A percentile compares a stretch with the other conserved stretches of the same genome.
Conservation (phyloP, 2,888 invertebrate species). For the Orchestes rusci region DNA sequence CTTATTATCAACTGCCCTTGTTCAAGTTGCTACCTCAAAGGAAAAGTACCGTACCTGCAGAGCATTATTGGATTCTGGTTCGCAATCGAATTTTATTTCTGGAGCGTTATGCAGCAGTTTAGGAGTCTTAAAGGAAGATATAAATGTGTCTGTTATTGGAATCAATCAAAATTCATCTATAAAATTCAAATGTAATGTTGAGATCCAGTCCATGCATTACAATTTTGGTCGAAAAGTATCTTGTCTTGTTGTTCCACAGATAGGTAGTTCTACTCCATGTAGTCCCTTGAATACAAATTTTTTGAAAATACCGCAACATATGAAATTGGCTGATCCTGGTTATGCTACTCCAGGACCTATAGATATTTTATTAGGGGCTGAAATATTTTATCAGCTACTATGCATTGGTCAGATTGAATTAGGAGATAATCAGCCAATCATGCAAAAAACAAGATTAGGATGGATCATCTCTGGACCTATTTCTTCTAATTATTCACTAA, state of each 20-base stretch:
- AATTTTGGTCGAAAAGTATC: not conserved
- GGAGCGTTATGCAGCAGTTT: not conserved
- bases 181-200: not conserved
- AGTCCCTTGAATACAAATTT: not conserved
- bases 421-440: no score
- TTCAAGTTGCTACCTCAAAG: no score
- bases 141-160: constrained; percentile 2
- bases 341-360: not conserved
- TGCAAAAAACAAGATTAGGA: no score
- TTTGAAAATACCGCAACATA: constrained; percentile 2
- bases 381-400: no score
- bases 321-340: constrained; percentile 1
- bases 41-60: no score
- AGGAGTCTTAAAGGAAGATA: constrained; percentile 1
- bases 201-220: no score
- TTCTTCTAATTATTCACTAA: not conserved
- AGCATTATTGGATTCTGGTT: no score
- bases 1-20: no score
- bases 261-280: not conserved
- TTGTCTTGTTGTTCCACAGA: constrained; percentile 5
- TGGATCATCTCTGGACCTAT: no score
- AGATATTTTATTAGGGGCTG: not conserved
- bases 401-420: constrained; percentile 1
- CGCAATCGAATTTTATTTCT: not conserved
- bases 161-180: constrained; percentile 3